Conservation (phyloP, 2,888 invertebrate species). For the Laspeyria flexula region DNA sequence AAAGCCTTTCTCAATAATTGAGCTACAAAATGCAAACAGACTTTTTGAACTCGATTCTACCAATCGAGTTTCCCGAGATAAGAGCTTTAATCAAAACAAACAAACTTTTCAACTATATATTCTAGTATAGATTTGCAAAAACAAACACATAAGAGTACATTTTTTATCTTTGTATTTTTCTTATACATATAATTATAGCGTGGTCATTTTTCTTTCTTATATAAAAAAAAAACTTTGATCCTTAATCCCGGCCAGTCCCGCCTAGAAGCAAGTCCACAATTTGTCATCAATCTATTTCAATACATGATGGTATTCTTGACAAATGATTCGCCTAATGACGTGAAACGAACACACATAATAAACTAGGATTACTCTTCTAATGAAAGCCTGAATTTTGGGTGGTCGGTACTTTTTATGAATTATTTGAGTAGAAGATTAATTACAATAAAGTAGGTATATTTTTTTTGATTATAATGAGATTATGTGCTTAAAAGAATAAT, state of each 20-base stretch:
- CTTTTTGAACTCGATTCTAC: too few relatives aligned
- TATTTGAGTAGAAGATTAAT: not conserved
- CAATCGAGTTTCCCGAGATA: too few relatives aligned
- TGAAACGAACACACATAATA: constrained; percentile 42
- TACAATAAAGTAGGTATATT: not conserved
- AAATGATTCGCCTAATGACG: constrained; percentile 45
- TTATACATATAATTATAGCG: too few relatives aligned
- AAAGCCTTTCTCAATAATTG: too few relatives aligned
- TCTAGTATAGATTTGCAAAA: too few relatives aligned
- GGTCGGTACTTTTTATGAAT: constrained; percentile 25
- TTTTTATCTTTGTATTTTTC: too few relatives aligned
- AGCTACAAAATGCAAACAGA: too few relatives aligned
- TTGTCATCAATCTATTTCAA: constrained; percentile 48
- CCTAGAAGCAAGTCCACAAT: constrained; percentile 21
- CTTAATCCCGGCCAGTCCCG: constrained; percentile 24
- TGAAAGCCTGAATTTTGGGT: constrained; percentile 33
- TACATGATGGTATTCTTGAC: constrained; percentile 43
- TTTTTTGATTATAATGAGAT: not conserved
- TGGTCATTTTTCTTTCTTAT: too few relatives aligned
- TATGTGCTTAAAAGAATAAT: too few relatives aligned
- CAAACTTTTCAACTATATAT: too few relatives aligned
- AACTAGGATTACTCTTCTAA: constrained; percentile 37
- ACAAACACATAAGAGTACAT: too few relatives aligned
- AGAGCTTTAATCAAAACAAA: too few relatives aligned
- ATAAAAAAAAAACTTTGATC: constrained; percentile 1